Conservation (phyloP, 2,888 invertebrate species). For the Melanotus villosus region DNA sequence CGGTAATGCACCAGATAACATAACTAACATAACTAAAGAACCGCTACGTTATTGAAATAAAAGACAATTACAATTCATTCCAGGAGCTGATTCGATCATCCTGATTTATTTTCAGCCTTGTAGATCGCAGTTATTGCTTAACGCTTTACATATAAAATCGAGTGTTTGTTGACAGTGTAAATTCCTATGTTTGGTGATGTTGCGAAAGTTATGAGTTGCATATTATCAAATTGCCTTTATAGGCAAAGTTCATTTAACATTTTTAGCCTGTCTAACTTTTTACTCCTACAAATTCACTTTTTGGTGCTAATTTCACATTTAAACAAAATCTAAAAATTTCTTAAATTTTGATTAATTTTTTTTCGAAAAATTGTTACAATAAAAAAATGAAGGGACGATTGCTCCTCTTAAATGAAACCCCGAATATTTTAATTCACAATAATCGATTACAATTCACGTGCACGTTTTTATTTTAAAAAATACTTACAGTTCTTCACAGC, state of each 20-base stretch:
- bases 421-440: too few relatives aligned
- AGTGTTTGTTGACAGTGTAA: constrained; percentile 1
- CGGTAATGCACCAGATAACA: background rate
- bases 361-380: too few relatives aligned
- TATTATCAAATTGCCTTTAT: background rate
- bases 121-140: constrained; percentile 1
- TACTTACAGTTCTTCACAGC: constrained; percentile 33
- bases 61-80: constrained; percentile 9
- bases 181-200: background rate
- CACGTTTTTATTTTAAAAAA: constrained; percentile 4
- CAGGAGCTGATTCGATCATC: constrained; percentile 23
- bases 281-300: too few relatives aligned
- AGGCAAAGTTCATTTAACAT: too few relatives aligned
- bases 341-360: too few relatives aligned
- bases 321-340: too few relatives aligned
- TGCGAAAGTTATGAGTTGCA: constrained; percentile 12
- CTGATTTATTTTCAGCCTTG: constrained; percentile 27
- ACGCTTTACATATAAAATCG: constrained; percentile 14
- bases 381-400: too few relatives aligned
- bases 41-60: background rate
- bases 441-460: constrained; percentile 18
- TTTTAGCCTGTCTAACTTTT: too few relatives aligned
- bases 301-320: too few relatives aligned
- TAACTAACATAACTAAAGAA: background rate
- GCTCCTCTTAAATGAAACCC: too few relatives aligned